Evolutionary conservation across 2,797 vertebrate genomes (phyloP).

Genomic region (Merluccius polli): DNA sequence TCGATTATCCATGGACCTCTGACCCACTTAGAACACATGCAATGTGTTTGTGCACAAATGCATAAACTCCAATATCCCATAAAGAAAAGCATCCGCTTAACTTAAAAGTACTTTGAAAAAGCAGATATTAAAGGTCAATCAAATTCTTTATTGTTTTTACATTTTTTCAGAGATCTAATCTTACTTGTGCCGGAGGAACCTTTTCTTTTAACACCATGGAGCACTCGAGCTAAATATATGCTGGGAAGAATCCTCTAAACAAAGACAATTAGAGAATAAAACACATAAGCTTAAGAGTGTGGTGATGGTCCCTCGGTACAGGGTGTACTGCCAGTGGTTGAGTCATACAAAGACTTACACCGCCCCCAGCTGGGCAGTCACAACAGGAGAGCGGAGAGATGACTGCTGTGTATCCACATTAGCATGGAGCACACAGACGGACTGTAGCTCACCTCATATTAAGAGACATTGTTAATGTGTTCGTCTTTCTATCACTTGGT

Average conservation of each 20-base stretch:
- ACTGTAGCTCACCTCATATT: conserved; percentile 17
- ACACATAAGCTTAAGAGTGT: background rate
- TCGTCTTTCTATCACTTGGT: conserved; percentile 36
- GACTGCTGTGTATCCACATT: background rate
- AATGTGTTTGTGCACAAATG: conserved; percentile 65
- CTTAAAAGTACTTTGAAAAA: background rate
- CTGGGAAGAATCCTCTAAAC: background rate
- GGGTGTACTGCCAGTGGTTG: background rate
- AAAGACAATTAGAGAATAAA: background rate
- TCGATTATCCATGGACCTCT: conserved; percentile 69
- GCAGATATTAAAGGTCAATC: background rate
- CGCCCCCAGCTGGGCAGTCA: conserved; percentile 63
- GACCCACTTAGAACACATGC: conserved; percentile 68
- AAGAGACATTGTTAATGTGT: conserved; percentile 30
- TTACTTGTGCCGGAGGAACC: background rate
- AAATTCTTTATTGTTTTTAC: background rate
- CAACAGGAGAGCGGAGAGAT: conserved; percentile 15
- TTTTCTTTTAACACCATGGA: background rate
- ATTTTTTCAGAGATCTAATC: background rate
- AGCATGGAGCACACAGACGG: background rate
- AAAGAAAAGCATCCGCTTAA: background rate
- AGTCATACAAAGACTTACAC: conserved; percentile 61
- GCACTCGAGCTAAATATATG: background rate
- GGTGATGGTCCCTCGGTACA: background rate
- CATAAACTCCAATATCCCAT: conserved; percentile 20